These are phyloP conservation scores for Sebastes diaconus DNA, from an alignment of 2,797 vertebrate species.

Conservation along the genomic window DNA sequence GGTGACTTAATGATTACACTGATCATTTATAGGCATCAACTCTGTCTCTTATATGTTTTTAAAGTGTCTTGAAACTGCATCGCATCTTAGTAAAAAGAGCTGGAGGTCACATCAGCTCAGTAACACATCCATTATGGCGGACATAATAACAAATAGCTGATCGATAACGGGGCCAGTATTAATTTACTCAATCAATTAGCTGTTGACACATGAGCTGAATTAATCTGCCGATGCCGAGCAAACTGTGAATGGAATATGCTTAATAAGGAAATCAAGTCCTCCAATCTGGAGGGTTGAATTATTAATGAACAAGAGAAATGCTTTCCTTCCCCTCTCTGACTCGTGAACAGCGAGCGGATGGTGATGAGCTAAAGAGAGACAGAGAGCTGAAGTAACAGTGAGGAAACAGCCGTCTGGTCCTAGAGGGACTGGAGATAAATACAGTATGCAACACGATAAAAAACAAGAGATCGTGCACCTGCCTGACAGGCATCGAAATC, in stretches of 20 bases:
- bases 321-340: constrained; percentile 37
- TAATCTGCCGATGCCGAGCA: constrained; percentile 39
- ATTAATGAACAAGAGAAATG: constrained; percentile 56
- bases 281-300: constrained; percentile 63
- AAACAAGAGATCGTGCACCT: constrained; percentile 23
- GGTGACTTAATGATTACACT: background rate
- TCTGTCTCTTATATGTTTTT: background rate
- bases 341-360: constrained; percentile 16
- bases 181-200: constrained; percentile 65
- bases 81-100: background rate
- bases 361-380: constrained; percentile 28
- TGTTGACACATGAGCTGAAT: constrained; percentile 63
- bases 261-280: constrained; percentile 58
- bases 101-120: constrained; percentile 4
- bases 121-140: constrained; percentile 30
- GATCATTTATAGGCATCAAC: background rate
- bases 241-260: constrained; percentile 43
- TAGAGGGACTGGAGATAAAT: constrained; percentile 31
- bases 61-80: background rate
- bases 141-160: constrained; percentile 51
- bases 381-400: constrained; percentile 28
- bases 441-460: constrained; percentile 28
- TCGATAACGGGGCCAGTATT: constrained; percentile 54
- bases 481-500: constrained; percentile 34
- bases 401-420: constrained; percentile 42